Conservation (phyloP, 2,113 vertebrate species). For the Speoplatyrhinus poulsoni region DNA sequence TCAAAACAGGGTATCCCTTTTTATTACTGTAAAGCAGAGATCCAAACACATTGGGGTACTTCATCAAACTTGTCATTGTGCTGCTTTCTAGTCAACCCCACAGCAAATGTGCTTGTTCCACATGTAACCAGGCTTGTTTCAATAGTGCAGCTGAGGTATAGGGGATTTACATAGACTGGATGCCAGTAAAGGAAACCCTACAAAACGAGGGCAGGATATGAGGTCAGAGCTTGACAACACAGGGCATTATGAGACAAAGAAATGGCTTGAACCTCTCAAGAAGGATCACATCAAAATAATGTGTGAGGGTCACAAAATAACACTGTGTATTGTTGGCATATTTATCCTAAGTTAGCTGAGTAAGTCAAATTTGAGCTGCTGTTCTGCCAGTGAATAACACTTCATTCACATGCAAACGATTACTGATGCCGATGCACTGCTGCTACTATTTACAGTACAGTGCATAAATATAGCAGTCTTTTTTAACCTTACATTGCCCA, state of each 20-base stretch:
- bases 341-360: too few relatives aligned
- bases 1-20: constrained; percentile 19
- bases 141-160: constrained; percentile 46
- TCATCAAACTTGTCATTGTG: constrained; percentile 13
- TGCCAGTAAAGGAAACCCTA: constrained; percentile 11
- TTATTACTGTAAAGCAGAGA: constrained; percentile 39
- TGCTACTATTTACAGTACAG: too few relatives aligned
- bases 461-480: too few relatives aligned
- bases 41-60: constrained; percentile 15
- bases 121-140: constrained; percentile 41
- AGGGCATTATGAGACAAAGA: constrained; percentile 39
- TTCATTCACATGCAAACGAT: too few relatives aligned
- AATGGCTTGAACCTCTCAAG: constrained; percentile 39
- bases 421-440: too few relatives aligned
- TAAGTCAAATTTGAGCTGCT: too few relatives aligned
- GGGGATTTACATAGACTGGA: constrained; percentile 63
- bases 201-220: constrained; percentile 62
- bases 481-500: too few relatives aligned
- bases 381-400: too few relatives aligned
- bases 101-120: constrained; percentile 27
- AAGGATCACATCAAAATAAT: constrained; percentile 11
- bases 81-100: constrained; percentile 3
- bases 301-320: constrained; percentile 16
- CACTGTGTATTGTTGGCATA: neutral
- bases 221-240: constrained; percentile 64